Conservation (phyloP, 2,113 vertebrate genomes). For the Triplophysa rosa region DNA sequence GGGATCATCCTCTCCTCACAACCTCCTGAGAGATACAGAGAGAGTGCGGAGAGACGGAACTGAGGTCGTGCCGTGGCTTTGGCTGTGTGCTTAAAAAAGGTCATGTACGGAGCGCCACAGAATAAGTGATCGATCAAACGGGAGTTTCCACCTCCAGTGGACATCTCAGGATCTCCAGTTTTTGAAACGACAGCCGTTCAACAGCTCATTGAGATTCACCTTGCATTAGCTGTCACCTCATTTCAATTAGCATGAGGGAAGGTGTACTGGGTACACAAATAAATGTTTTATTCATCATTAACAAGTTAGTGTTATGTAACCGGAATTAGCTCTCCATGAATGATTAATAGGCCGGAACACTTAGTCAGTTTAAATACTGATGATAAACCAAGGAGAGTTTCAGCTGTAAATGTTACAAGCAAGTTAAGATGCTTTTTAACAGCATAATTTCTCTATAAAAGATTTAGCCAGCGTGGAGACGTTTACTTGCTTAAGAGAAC, state of each 20-base stretch:
- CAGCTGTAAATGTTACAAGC: not conserved
- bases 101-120: not conserved
- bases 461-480: not conserved
- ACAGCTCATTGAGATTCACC: constrained; percentile 41
- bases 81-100: constrained; percentile 5
- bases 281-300: constrained; percentile 72
- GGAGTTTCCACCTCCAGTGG: not conserved
- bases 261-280: constrained; percentile 57
- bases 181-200: not conserved
- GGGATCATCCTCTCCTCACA: constrained; percentile 40
- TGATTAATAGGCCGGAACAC: constrained; percentile 48
- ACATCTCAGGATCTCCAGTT: not conserved
- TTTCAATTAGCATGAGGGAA: constrained; percentile 61
- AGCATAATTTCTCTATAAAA: not conserved
- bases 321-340: constrained; percentile 45
- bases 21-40: constrained; percentile 56
- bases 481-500: not conserved
- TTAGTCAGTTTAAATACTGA: constrained; percentile 32
- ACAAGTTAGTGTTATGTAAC: constrained; percentile 50
- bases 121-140: not conserved
- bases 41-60: constrained; percentile 42
- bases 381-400: constrained; percentile 3
- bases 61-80: constrained; percentile 10
- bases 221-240: constrained; percentile 50
- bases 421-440: not conserved